Conservation (phyloP, 1,140 invertebrate genomes). For the Hermatobates lingyangjiaoensis region DNA sequence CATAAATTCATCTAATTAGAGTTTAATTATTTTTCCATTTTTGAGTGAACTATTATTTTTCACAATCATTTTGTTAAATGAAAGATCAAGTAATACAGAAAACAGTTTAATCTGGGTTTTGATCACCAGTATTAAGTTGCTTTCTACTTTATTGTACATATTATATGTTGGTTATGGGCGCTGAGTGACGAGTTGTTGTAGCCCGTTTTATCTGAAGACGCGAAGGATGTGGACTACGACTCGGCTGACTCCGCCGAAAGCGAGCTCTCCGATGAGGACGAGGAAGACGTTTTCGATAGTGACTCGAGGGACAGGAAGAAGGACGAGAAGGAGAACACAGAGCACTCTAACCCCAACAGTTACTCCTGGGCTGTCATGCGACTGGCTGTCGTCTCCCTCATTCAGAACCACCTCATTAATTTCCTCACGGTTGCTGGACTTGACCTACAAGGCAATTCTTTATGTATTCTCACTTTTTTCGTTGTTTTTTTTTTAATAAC, state of each 20-base stretch:
- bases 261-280: conserved; percentile 51
- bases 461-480: too few species aligned
- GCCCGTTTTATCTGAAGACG: conserved; percentile 41
- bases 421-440: conserved; percentile 73
- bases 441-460: conserved; percentile 79
- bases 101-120: too few species aligned
- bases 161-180: too few species aligned
- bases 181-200: too few species aligned
- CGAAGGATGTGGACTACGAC: conserved; percentile 67
- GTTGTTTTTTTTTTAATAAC: too few species aligned
- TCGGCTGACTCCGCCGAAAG: conserved; percentile 65
- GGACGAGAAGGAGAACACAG: conserved; percentile 38
- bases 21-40: too few species aligned
- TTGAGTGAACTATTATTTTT: too few species aligned
- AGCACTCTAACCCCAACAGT: conserved; percentile 79
- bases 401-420: conserved; percentile 56
- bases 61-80: too few species aligned
- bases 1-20: too few species aligned
- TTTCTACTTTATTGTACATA: too few species aligned
- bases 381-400: conserved; percentile 65
- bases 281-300: conserved; percentile 57
- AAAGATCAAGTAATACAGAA: too few species aligned
- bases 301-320: conserved; percentile 30
- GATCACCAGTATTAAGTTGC: too few species aligned
- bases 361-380: conserved; percentile 84